Conservation (phyloP, 1,140 invertebrate genomes). For the Ceratina australensis region DNA sequence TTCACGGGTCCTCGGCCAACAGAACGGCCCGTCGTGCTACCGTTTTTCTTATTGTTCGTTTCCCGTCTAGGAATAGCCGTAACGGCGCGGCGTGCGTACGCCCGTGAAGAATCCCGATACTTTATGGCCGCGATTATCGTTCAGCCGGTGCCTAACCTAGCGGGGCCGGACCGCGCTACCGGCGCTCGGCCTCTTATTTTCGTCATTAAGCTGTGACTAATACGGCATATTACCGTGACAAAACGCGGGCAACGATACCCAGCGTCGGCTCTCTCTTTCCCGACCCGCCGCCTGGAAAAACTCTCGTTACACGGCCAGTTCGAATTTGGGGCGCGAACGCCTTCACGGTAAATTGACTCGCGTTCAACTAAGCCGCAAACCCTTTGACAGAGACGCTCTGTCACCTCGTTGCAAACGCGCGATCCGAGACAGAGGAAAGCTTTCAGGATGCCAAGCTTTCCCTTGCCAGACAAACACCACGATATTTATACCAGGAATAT, state of each 20-base stretch:
- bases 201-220: slow-evolving; percentile 64
- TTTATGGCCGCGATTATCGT: slow-evolving; percentile 62
- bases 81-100: slow-evolving; percentile 49
- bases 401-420: neutral
- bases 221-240: slow-evolving; percentile 57
- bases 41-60: slow-evolving; percentile 54
- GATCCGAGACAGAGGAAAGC: neutral
- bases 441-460: neutral
- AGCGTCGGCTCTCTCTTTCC: neutral
- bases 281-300: slow-evolving; percentile 33
- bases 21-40: slow-evolving; percentile 38
- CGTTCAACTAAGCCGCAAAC: neutral
- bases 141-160: slow-evolving; percentile 31
- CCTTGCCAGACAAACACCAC: too few relatives aligned
- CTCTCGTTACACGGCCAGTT: slow-evolving; percentile 38
- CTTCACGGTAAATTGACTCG: slow-evolving; percentile 35
- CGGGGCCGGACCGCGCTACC: slow-evolving; percentile 52
- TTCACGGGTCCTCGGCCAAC: slow-evolving; percentile 13
- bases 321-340: slow-evolving; percentile 43
- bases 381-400: neutral
- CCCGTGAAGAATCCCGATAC: slow-evolving; percentile 64
- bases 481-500: too few relatives aligned
- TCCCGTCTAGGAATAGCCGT: slow-evolving; percentile 60
- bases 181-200: slow-evolving; percentile 53
- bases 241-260: slow-evolving; percentile 20